Conservation (phyloP, 2,888 invertebrate species). For the Zaprionus obscuricornis region DNA sequence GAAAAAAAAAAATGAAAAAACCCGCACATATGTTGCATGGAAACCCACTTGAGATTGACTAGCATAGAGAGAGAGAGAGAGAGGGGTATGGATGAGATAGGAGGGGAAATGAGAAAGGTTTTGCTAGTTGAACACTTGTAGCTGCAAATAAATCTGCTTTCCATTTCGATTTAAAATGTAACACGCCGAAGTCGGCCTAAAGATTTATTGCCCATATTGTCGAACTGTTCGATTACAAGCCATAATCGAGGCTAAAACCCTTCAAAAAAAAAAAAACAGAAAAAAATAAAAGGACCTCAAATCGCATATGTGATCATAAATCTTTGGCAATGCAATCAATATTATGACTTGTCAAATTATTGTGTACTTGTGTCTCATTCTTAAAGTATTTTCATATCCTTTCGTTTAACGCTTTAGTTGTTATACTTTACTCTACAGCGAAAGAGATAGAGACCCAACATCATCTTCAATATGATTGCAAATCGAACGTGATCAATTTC, state of each 20-base stretch:
- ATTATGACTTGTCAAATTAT: slow-evolving; percentile 78
- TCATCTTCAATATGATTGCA: slow-evolving; percentile 37
- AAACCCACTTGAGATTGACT: slow-evolving; percentile 48
- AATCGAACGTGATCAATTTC: slow-evolving; percentile 52
- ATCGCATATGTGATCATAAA: slow-evolving; percentile 69
- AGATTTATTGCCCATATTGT: slow-evolving; percentile 82
- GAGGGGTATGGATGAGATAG: slow-evolving; percentile 11
- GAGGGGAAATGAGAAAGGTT: not conserved
- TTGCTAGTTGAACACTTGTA: slow-evolving; percentile 55
- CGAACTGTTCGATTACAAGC: slow-evolving; percentile 83
- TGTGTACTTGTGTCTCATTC: slow-evolving; percentile 54
- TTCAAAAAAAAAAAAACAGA: slow-evolving; percentile 16
- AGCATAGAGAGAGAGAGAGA: not conserved
- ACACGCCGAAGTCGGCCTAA: slow-evolving; percentile 46
- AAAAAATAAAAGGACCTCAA: slow-evolving; percentile 33
- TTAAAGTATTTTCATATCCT: slow-evolving; percentile 39
- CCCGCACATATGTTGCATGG: slow-evolving; percentile 67
- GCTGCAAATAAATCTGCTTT: slow-evolving; percentile 66
- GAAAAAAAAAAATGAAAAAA: no score
- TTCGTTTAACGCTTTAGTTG: slow-evolving; percentile 1
- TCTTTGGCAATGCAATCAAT: slow-evolving; percentile 68
- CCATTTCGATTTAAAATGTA: slow-evolving; percentile 69
- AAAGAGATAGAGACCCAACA: no score
- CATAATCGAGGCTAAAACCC: slow-evolving; percentile 79
- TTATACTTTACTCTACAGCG: no score